phyloP scores from a whole-genome alignment of 2,888 invertebrate species.

The Embidobia sp. region DNA sequence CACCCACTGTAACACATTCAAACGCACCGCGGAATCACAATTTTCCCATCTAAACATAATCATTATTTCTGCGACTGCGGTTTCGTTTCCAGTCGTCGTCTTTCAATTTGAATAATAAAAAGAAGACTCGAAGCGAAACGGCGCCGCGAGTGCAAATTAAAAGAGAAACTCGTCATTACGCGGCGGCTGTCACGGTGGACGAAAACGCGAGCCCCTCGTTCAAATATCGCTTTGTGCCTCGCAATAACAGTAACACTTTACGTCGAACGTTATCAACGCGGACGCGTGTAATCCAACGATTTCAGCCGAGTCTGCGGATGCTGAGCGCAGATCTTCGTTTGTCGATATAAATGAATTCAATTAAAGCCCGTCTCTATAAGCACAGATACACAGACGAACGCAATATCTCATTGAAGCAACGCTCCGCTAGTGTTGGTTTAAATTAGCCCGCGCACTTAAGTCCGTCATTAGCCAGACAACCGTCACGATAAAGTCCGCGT shows the following conservation, averaged over 20 bases:
- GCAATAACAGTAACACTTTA: constrained; percentile 30
- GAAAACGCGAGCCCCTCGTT: too few relatives aligned
- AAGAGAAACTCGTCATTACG: constrained; percentile 5
- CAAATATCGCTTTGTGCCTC: constrained; percentile 6
- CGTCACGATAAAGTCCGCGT: not conserved
- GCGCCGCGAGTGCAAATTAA: not conserved
- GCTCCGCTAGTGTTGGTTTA: too few relatives aligned
- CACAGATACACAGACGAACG: constrained; percentile 1
- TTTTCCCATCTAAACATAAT: constrained; percentile 15
- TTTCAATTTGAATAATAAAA: constrained; percentile 5
- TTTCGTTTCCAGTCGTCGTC: constrained; percentile 3
- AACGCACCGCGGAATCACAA: constrained; percentile 19
- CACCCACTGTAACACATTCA: constrained; percentile 5
- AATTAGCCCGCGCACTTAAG: constrained; percentile 14
- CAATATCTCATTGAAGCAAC: constrained; percentile 15
- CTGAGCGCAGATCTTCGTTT: constrained; percentile 21
- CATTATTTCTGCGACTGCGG: not conserved
- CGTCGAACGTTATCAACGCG: constrained; percentile 18
- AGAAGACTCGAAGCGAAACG: not conserved
- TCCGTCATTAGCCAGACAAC: not conserved
- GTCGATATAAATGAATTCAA: constrained; percentile 33
- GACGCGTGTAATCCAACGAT: constrained; percentile 26
- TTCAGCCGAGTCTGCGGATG: constrained; percentile 16
- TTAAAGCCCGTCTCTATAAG: too few relatives aligned
- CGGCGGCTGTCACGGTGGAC: not conserved